phyloP scores from a whole-genome alignment of 2,797 vertebrate genomes.

The Somateria mollissima region DNA sequence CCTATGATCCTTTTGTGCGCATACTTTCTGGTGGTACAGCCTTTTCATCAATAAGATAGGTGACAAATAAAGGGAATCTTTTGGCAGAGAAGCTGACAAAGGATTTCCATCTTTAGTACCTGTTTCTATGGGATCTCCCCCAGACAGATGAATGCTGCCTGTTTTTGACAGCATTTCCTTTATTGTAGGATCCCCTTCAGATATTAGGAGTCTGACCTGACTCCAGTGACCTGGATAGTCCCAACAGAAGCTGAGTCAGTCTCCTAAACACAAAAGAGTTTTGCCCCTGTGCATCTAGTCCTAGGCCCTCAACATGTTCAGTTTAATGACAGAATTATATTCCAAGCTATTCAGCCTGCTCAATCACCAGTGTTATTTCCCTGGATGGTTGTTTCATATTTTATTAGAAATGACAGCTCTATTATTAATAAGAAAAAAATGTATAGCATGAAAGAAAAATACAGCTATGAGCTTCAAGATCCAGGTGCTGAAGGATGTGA shows the following conservation, averaged over 20 bases:
- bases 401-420: constrained; percentile 81
- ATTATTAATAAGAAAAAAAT: constrained; percentile 77
- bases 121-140: not conserved
- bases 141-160: not conserved
- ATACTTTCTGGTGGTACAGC: not conserved
- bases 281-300: not conserved
- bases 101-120: not conserved
- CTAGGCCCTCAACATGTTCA: not conserved
- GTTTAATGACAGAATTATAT: constrained; percentile 50
- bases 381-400: constrained; percentile 70
- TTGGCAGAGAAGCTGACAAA: not conserved
- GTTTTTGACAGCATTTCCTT: not conserved
- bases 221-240: not conserved
- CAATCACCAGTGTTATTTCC: constrained; percentile 73
- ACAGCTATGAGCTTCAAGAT: constrained; percentile 57
- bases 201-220: not conserved
- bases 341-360: constrained; percentile 52
- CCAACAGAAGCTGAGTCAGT: not conserved
- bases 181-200: not conserved
- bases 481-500: constrained; percentile 61
- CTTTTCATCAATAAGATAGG: not conserved
- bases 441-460: constrained; percentile 56
- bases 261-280: not conserved
- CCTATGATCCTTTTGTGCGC: not conserved
- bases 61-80: not conserved